Evolutionary conservation across 2,888 invertebrate genomes (phyloP).

Genomic region (Blastobasis lacticolella): DNA sequence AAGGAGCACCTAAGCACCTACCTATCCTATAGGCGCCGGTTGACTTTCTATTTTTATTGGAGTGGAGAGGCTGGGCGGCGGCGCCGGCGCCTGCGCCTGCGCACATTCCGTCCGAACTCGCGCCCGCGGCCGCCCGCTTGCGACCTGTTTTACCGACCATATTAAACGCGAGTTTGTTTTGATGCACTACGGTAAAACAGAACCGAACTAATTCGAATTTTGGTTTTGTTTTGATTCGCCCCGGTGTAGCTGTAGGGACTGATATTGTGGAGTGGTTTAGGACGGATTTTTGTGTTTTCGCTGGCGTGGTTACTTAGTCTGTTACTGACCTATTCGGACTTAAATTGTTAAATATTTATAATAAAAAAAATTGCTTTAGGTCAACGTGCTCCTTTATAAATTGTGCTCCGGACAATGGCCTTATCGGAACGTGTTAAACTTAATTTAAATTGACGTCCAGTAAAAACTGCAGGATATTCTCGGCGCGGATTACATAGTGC

Average conservation of each 20-base stretch:
- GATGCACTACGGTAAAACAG: no score
- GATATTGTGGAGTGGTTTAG: no score
- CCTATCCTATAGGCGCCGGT: conserved; percentile 36
- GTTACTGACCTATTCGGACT: no score
- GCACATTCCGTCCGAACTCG: conserved; percentile 64
- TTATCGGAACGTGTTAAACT: conserved; percentile 51
- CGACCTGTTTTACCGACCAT: conserved; percentile 20
- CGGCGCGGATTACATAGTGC: conserved; percentile 32
- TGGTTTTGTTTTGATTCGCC: conserved; percentile 36
- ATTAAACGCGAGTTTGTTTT: no score
- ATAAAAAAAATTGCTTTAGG: no score
- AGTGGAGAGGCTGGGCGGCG: conserved; percentile 56
- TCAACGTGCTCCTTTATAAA: no score
- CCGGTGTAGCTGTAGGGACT: not conserved
- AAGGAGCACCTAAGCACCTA: conserved; percentile 33
- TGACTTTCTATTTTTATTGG: conserved; percentile 72
- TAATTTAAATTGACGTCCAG: conserved; percentile 41
- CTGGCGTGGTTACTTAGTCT: no score
- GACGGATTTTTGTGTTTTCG: no score
- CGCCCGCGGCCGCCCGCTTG: conserved; percentile 63
- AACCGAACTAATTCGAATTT: conserved; percentile 8
- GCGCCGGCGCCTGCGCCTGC: conserved; percentile 58
- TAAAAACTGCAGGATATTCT: conserved; percentile 33
- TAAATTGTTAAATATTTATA: no score
- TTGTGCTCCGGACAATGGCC: conserved; percentile 44